phyloP scores from a whole-genome alignment of 2,888 invertebrate species.

The Apodemia mormo region DNA sequence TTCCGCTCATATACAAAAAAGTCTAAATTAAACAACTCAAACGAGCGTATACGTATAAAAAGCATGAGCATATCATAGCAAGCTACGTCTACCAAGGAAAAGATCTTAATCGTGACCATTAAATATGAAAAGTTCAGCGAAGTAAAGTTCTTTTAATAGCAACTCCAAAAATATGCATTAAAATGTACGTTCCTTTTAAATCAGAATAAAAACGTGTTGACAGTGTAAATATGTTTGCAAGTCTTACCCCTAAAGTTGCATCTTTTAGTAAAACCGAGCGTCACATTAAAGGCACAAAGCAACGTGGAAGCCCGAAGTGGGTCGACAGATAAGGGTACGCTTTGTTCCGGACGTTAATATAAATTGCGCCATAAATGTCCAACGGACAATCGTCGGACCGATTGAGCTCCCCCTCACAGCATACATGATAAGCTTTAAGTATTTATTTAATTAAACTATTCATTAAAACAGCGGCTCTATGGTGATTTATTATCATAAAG shows the following conservation, averaged over 20 bases:
- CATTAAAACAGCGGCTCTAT: background rate
- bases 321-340: slow-evolving; percentile 17
- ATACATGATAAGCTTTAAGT: slow-evolving; percentile 8
- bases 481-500: too few species aligned
- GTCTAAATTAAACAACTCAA: too few species aligned
- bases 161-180: background rate
- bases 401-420: slow-evolving; percentile 10
- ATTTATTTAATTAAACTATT: slow-evolving; percentile 5
- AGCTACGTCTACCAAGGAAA: background rate
- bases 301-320: slow-evolving; percentile 14
- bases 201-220: slow-evolving; percentile 12
- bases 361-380: slow-evolving; percentile 18
- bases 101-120: background rate
- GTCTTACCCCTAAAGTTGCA: slow-evolving; percentile 18
- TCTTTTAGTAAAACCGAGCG: slow-evolving; percentile 10
- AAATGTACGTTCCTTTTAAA: slow-evolving; percentile 11
- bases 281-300: slow-evolving; percentile 18
- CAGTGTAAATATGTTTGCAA: slow-evolving; percentile 10
- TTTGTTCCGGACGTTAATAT: slow-evolving; percentile 20
- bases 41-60: too few species aligned
- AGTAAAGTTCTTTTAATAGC: background rate
- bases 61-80: too few species aligned
- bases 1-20: too few species aligned
- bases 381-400: slow-evolving; percentile 20
- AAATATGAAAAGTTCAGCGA: background rate